Percentiles rank a stretch among this genome's conserved stretches.
These are phyloP conservation scores for Drosophila longiperda DNA, from an alignment of 2,888 invertebrate genomes.

Conservation along the genomic window DNA sequence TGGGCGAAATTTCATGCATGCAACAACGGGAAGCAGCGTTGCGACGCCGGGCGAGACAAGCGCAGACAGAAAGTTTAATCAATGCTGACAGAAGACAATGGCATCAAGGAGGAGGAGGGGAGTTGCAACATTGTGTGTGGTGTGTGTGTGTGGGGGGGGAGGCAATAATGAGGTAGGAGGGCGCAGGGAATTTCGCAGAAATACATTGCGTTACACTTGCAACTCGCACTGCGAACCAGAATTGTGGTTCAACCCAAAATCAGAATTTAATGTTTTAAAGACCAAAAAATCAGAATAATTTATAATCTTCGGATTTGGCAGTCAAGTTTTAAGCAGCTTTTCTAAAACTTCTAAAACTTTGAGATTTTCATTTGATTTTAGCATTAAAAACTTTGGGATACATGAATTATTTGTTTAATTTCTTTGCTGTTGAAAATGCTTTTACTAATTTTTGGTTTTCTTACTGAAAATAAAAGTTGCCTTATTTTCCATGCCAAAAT, in stretches of 20 bases:
- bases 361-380: not conserved
- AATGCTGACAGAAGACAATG: conserved; percentile 74
- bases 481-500: not conserved
- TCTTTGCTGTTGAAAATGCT: not conserved
- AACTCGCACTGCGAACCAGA: conserved; percentile 3
- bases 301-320: not conserved
- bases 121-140: not conserved
- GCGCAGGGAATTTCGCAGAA: not conserved
- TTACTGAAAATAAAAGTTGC: not conserved
- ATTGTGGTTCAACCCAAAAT: conserved; percentile 3
- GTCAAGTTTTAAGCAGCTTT: conserved; percentile 3
- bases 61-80: conserved; percentile 73
- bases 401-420: not conserved
- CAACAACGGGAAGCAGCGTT: conserved; percentile 28
- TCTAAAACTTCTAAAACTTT: not conserved
- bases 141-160: not conserved
- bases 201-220: conserved; percentile 25
- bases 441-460: not conserved
- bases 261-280: conserved; percentile 13
- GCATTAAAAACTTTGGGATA: not conserved
- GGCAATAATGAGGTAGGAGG: not conserved
- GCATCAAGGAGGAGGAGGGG: conserved; percentile 1
- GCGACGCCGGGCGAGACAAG: conserved; percentile 51
- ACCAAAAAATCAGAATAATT: not conserved
- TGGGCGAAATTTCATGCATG: conserved; percentile 74